Conservation (phyloP, 2,113 vertebrate genomes). For the Laticauda colubrina region DNA sequence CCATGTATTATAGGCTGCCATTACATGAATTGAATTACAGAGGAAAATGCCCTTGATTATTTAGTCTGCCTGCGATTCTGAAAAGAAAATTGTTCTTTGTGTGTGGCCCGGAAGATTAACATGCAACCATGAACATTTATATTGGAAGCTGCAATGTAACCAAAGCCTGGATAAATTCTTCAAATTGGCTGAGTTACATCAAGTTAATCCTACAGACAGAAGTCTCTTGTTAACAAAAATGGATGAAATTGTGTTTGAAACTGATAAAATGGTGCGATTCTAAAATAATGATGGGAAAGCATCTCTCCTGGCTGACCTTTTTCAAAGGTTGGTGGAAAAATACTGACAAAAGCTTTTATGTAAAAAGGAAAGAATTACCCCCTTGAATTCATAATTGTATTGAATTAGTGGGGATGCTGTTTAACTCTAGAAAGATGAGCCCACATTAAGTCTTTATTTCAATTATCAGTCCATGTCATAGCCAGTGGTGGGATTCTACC, state of each 20-base stretch:
- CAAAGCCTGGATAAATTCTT: slow-evolving; percentile 6
- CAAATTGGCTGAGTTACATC: slow-evolving; percentile 31
- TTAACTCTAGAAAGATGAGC: not conserved
- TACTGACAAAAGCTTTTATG: slow-evolving; percentile 5
- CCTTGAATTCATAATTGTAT: slow-evolving; percentile 38
- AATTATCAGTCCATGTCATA: not conserved
- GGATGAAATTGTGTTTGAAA: slow-evolving; percentile 40
- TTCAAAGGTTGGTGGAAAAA: not conserved
- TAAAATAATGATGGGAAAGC: not conserved
- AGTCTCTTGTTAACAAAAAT: slow-evolving; percentile 42
- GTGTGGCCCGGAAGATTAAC: slow-evolving; percentile 19
- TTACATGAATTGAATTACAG: slow-evolving; percentile 17
- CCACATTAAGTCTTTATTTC: not conserved
- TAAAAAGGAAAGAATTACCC: slow-evolving; percentile 1
- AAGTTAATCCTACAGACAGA: slow-evolving; percentile 36
- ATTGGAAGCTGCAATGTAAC: not conserved
- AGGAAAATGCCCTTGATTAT: not conserved
- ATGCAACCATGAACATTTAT: not conserved
- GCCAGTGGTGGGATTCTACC: no score
- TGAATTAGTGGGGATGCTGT: slow-evolving; percentile 5
- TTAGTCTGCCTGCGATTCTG: slow-evolving; percentile 1
- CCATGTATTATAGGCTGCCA: not conserved
- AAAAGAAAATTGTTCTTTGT: not conserved
- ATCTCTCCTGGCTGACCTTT: slow-evolving; percentile 34
- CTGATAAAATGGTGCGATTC: slow-evolving; percentile 28